Percentiles rank a stretch among this genome's conserved stretches.
phyloP scores from a whole-genome alignment of 2,888 invertebrate species.

The Xiphydria camelus region DNA sequence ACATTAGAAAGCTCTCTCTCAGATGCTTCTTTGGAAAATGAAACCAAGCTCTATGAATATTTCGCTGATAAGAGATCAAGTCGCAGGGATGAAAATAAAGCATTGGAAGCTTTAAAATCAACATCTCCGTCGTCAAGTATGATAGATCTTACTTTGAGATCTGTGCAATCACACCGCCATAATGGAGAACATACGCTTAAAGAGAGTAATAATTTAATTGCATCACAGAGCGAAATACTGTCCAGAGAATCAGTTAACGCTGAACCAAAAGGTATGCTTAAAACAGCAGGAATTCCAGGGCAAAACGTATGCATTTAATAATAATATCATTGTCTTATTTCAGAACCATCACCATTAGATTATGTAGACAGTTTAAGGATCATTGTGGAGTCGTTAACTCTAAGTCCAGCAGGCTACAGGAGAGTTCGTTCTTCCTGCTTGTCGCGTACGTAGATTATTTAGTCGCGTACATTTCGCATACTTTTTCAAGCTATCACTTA shows the following conservation, averaged over 20 bases:
- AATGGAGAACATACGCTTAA: slow-evolving; percentile 3
- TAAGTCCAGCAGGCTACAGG: slow-evolving; percentile 58
- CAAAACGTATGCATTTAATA: background rate
- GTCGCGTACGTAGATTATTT: slow-evolving; percentile 32
- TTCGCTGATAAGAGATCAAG: slow-evolving; percentile 55
- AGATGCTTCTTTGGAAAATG: slow-evolving; percentile 23
- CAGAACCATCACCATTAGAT: slow-evolving; percentile 32
- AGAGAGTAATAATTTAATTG: background rate
- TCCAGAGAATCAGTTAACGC: background rate
- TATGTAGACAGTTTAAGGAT: slow-evolving; percentile 58
- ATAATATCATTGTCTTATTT: background rate
- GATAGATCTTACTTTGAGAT: slow-evolving; percentile 35
- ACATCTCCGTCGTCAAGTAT: slow-evolving; percentile 53
- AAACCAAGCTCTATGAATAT: slow-evolving; percentile 38
- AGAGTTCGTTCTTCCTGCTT: slow-evolving; percentile 49
- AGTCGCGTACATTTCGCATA: slow-evolving; percentile 1
- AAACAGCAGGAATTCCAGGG: background rate
- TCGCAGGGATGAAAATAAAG: slow-evolving; percentile 51
- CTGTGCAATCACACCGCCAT: slow-evolving; percentile 24
- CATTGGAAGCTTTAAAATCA: slow-evolving; percentile 54
- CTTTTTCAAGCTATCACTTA: slow-evolving; percentile 1
- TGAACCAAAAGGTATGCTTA: slow-evolving; percentile 10
- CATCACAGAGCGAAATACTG: background rate
- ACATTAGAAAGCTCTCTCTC: slow-evolving; percentile 25
- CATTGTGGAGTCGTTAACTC: slow-evolving; percentile 53